A percentile compares a stretch with the other conserved stretches of the same genome.
These are phyloP conservation scores for Endomychus coccineus DNA, from an alignment of 2,888 invertebrate genomes.

Conservation along the genomic window DNA sequence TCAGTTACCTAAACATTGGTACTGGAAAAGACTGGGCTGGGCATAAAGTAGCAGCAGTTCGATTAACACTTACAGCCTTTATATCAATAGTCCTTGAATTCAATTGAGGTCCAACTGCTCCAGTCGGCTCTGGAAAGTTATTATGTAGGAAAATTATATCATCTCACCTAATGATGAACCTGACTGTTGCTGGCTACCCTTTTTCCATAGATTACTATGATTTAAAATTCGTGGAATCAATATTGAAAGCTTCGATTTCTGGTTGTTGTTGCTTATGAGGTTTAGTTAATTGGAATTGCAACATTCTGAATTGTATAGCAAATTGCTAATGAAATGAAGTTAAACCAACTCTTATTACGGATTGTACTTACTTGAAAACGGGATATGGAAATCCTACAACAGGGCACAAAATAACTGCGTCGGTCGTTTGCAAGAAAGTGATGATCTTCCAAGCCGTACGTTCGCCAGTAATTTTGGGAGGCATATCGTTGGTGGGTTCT, in stretches of 20 bases:
- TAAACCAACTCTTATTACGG: too few relatives aligned
- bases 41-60: constrained; percentile 55
- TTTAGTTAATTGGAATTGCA: too few relatives aligned
- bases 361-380: constrained; percentile 59
- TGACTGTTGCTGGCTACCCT: too few relatives aligned
- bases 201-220: too few relatives aligned
- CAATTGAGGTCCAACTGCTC: constrained; percentile 58
- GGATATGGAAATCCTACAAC: constrained; percentile 65
- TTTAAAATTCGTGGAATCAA: too few relatives aligned
- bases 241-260: too few relatives aligned
- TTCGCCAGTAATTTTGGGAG: constrained; percentile 44
- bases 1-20: constrained; percentile 69
- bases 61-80: constrained; percentile 31
- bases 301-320: too few relatives aligned
- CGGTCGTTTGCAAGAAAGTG: constrained; percentile 46
- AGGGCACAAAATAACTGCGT: constrained; percentile 59
- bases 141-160: too few relatives aligned
- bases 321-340: too few relatives aligned
- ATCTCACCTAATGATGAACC: too few relatives aligned
- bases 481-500: constrained; percentile 46
- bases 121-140: constrained; percentile 53
- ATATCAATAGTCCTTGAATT: constrained; percentile 52
- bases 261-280: too few relatives aligned
- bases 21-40: constrained; percentile 69
- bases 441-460: constrained; percentile 54